phyloP scores from a whole-genome alignment of 2,113 vertebrate species.

The Sigmodon hispidus region DNA sequence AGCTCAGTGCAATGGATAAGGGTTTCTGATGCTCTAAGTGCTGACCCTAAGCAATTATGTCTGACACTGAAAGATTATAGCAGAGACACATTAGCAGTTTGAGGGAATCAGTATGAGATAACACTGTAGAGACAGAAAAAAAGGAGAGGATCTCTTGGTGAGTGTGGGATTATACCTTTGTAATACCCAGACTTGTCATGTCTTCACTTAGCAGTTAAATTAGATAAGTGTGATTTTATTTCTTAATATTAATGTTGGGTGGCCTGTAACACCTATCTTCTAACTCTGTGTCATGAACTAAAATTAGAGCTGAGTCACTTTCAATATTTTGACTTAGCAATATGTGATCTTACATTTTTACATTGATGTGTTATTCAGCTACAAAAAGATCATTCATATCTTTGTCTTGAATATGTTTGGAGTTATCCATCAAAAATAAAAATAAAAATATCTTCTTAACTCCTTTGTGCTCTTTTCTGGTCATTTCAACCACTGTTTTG shows the following conservation, averaged over 20 bases:
- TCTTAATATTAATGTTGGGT: slow-evolving; percentile 6
- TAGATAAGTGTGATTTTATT: slow-evolving; percentile 6
- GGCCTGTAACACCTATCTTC: background rate
- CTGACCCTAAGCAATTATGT: slow-evolving; percentile 59
- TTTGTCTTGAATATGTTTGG: slow-evolving; percentile 44
- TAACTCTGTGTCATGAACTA: slow-evolving; percentile 4
- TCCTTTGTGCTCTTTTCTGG: background rate
- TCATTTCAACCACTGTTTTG: slow-evolving; percentile 32
- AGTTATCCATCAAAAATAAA: slow-evolving; percentile 1
- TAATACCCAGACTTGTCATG: slow-evolving; percentile 43
- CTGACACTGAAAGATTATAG: slow-evolving; percentile 50
- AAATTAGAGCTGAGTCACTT: slow-evolving; percentile 28
- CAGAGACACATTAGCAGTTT: slow-evolving; percentile 38
- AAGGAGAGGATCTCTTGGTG: slow-evolving; percentile 19
- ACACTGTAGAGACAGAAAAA: slow-evolving; percentile 57
- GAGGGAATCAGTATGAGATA: slow-evolving; percentile 51
- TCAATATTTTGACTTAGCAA: slow-evolving; percentile 29
- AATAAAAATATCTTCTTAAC: too few species aligned
- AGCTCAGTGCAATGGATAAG: background rate
- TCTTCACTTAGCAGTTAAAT: slow-evolving; percentile 22
- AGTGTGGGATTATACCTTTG: slow-evolving; percentile 5
- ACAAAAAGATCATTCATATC: background rate
- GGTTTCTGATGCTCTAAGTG: slow-evolving; percentile 29
- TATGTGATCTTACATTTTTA: slow-evolving; percentile 23
- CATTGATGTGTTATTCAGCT: background rate